These are phyloP conservation scores for Napeogenes inachia DNA, from an alignment of 2,888 invertebrate genomes.

Conservation along the genomic window DNA sequence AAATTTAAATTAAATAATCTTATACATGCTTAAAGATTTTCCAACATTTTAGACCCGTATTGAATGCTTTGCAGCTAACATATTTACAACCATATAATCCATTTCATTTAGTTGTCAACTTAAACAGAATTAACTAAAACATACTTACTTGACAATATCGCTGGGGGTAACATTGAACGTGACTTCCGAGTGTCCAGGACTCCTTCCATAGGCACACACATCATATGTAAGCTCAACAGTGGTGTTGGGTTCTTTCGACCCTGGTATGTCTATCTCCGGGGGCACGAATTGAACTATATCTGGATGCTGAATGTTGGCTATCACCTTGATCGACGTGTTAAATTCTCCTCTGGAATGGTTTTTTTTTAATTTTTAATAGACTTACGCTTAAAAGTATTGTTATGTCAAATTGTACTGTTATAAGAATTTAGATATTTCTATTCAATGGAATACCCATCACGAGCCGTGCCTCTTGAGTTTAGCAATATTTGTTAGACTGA, in stretches of 20 bases:
- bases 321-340: slow-evolving; percentile 64
- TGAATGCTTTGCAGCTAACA: no score
- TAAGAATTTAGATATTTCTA: no score
- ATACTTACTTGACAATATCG: slow-evolving; percentile 71
- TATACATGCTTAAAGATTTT: no score
- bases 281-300: slow-evolving; percentile 80
- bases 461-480: no score
- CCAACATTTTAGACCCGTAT: no score
- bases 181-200: slow-evolving; percentile 82
- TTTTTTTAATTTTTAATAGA: neutral
- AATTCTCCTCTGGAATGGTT: slow-evolving; percentile 62
- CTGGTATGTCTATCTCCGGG: slow-evolving; percentile 58
- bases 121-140: neutral
- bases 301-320: slow-evolving; percentile 79
- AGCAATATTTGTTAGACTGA: no score
- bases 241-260: slow-evolving; percentile 47
- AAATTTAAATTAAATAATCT: no score
- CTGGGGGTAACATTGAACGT: slow-evolving; percentile 77
- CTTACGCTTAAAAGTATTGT: neutral
- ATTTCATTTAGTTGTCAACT: neutral
- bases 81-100: neutral
- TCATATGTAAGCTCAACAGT: slow-evolving; percentile 60
- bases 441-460: no score
- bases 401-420: neutral
- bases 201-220: slow-evolving; percentile 78